A percentile compares a stretch with the other conserved stretches of the same genome.
phyloP scores from a whole-genome alignment of 1,140 invertebrate genomes.

The Drepana arcuata region DNA sequence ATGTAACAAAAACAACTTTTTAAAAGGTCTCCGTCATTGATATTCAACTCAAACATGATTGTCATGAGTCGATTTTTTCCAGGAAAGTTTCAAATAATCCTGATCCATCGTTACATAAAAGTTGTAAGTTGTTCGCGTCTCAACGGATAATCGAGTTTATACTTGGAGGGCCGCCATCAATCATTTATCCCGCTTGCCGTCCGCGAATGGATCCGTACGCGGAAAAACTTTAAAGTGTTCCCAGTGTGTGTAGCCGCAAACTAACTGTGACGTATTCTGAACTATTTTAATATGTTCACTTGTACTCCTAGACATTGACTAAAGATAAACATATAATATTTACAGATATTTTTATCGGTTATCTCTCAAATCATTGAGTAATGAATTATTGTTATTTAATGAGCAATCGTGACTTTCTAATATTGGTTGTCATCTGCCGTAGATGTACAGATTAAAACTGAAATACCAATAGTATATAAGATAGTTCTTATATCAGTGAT shows the following conservation, averaged over 20 bases:
- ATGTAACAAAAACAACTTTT: no score
- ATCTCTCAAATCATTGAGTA: no score
- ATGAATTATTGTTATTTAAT: no score
- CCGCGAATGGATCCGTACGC: slow-evolving; percentile 38
- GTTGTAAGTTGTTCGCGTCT: slow-evolving; percentile 68
- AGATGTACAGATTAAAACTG: no score
- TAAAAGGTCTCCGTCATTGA: slow-evolving; percentile 31
- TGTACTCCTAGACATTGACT: no score
- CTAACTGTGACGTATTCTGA: slow-evolving; percentile 53
- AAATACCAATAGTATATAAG: no score
- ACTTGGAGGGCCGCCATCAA: slow-evolving; percentile 66
- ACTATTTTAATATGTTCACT: no score
- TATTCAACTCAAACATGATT: slow-evolving; percentile 66
- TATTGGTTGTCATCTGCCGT: no score
- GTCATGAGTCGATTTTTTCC: slow-evolving; percentile 60
- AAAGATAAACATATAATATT: no score
- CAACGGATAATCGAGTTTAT: slow-evolving; percentile 70
- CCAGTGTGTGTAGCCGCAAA: slow-evolving; percentile 6
- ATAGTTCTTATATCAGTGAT: no score
- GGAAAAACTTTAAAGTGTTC: slow-evolving; percentile 65
- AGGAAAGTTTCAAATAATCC: slow-evolving; percentile 58
- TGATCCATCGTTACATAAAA: slow-evolving; percentile 70
- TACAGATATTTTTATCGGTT: no score
- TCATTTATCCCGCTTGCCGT: slow-evolving; percentile 60
- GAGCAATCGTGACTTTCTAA: no score